These are phyloP conservation scores for Acanthaster planci DNA, from an alignment of 35 echinoderm and acorn worm species.

Conservation along the genomic window DNA sequence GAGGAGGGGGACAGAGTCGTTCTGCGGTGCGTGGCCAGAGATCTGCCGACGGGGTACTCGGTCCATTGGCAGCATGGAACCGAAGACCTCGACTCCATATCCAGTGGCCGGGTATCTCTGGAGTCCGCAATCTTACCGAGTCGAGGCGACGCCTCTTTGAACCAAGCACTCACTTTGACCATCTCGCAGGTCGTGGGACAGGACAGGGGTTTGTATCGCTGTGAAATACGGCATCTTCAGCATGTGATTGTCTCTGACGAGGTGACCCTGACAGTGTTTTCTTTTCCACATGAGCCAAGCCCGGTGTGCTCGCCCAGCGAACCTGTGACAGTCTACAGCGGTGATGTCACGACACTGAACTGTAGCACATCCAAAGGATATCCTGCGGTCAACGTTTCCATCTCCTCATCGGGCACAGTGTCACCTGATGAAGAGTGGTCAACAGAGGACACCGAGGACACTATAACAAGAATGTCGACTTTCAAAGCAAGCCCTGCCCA, in stretches of 20 bases:
- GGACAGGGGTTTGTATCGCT: neutral
- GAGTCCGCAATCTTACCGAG: neutral
- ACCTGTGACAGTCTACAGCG: neutral
- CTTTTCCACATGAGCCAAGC: neutral
- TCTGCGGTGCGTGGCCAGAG: neutral
- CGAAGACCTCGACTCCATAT: neutral
- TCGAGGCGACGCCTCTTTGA: neutral
- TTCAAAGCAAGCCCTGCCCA: too few relatives aligned
- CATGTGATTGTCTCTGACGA: neutral
- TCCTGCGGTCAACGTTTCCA: neutral
- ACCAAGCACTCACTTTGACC: neutral
- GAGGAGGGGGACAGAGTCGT: neutral
- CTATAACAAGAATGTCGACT: too few relatives aligned
- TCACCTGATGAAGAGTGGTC: too few relatives aligned
- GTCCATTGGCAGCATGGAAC: slow-evolving; percentile 1
- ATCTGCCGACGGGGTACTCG: neutral
- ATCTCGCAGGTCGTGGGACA: neutral
- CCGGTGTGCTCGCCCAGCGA: neutral
- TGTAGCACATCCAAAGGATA: neutral
- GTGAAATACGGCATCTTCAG: neutral
- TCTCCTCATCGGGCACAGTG: neutral
- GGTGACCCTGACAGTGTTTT: neutral
- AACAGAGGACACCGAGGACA: too few relatives aligned
- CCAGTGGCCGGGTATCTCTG: neutral
- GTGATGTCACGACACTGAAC: neutral